Conservation (phyloP, 23 tunicate species). For the Styela plicata region DNA sequence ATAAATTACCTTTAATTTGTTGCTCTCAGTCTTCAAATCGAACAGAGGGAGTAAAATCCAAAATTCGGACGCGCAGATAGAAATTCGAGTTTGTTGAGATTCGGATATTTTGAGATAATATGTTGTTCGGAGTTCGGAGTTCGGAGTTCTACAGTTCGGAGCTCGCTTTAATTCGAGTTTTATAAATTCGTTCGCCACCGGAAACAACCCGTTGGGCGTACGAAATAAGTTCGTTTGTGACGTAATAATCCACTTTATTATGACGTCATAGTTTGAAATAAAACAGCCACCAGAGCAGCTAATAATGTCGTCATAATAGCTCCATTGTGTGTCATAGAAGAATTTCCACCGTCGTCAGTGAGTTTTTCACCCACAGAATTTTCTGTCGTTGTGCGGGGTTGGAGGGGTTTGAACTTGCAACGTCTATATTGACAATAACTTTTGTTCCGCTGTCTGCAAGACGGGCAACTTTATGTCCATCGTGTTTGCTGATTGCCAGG, state of each 20-base stretch:
- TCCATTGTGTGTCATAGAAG: slow-evolving; percentile 2
- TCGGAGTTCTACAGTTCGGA: background rate
- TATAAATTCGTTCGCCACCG: background rate
- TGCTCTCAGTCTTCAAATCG: no score
- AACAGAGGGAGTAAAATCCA: background rate
- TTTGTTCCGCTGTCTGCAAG: slow-evolving; percentile 10
- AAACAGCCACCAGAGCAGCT: background rate
- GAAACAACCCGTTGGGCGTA: background rate
- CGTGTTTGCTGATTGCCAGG: slow-evolving; percentile 41
- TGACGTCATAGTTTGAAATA: slow-evolving; percentile 16
- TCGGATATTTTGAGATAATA: background rate
- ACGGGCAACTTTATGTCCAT: slow-evolving; percentile 37
- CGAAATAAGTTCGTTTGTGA: background rate
- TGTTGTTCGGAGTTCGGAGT: no score
- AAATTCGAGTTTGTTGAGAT: background rate
- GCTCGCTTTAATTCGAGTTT: background rate
- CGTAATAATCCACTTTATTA: slow-evolving; percentile 1
- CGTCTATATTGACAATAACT: slow-evolving; percentile 2
- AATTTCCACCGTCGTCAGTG: background rate
- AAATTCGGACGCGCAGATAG: background rate
- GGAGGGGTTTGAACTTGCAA: background rate
- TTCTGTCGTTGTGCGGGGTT: background rate
- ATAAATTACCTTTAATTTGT: no score
- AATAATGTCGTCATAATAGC: slow-evolving; percentile 12
- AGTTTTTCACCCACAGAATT: background rate